Evolutionary conservation across 2,888 invertebrate genomes (phyloP), one percentile per base, ranked within the genome.

Genomic region (Epinotia ramella): DNA sequence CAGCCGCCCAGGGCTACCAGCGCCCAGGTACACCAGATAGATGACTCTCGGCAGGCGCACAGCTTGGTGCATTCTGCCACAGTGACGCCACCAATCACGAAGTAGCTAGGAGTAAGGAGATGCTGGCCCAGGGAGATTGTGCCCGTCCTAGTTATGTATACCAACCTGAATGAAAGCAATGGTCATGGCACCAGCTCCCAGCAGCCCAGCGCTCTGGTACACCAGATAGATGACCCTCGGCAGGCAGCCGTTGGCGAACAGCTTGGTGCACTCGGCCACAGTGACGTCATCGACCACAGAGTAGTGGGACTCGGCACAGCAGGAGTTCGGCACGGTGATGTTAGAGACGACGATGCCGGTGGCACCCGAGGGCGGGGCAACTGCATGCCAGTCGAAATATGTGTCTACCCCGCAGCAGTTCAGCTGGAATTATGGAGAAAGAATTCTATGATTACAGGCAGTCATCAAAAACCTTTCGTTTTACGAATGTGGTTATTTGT

Each of bases 161-260:
- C 82, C 77, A 86, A 97, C 97, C 95, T 97, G 97, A 78, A 97
- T 97, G 82, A 97, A 96, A 9, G 97, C 97, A 77, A 97, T 96
- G n/a, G 97, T 97, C 82, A 97, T 94, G 5, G 97, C 97, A 5
- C 97, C 97, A 68, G 97, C 96, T 3, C 96, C 97, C 77, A 97
- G 89, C 70, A 97, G 91, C 73, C 97, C 95, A 44, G 97, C 96
- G 84, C 97, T 97, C 86, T 96, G 96, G 80, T 95, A 95, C n/a
- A 97, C 92, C 77, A 97, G 88, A 80, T 95, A 94, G 68, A 95
- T 91, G 80, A 97, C 94, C 68, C 95, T 92, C 11, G 91, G 91
- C 65, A 96, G 93, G 81, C 97, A 97, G 4, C 97, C 97, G 77
- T 91, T 93, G 49, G 91, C 88, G 73, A 90, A 93, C 78, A 93